phyloP scores from a whole-genome alignment of 2,888 invertebrate genomes.

The Globia sparganii region DNA sequence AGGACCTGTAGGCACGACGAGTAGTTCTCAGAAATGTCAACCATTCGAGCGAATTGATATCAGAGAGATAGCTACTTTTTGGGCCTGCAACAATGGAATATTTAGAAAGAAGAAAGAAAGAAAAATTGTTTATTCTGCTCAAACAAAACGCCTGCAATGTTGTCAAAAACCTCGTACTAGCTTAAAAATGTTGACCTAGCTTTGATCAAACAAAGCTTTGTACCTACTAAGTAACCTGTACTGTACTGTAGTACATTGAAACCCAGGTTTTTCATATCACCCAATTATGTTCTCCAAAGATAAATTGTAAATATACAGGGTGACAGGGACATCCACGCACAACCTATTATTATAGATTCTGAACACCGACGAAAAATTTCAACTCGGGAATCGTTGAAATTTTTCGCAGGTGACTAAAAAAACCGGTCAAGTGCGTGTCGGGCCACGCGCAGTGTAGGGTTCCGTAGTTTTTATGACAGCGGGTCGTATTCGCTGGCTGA shows the following conservation, averaged over 20 bases:
- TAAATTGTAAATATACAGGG: neutral
- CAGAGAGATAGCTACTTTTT: constrained; percentile 37
- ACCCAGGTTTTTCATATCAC: neutral
- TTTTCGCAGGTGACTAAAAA: too few species aligned
- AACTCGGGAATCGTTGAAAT: neutral
- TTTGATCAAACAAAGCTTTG: neutral
- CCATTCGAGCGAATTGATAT: constrained; percentile 27
- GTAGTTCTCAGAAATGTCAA: constrained; percentile 61
- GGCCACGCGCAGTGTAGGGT: too few species aligned
- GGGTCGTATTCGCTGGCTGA: too few species aligned
- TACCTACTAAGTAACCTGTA: neutral
- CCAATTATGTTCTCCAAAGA: neutral
- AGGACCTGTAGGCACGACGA: constrained; percentile 55
- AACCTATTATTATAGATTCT: neutral
- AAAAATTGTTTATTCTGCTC: too few species aligned
- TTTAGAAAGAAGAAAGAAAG: too few species aligned
- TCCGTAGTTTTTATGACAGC: too few species aligned
- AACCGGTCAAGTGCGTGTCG: too few species aligned
- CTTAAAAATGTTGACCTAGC: too few species aligned
- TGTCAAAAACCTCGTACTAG: too few species aligned
- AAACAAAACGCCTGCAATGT: too few species aligned
- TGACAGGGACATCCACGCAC: neutral
- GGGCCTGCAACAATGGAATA: constrained; percentile 33
- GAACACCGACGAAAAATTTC: neutral
- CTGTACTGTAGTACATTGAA: neutral